Base-by-base conservation (phyloP, 2,888 invertebrate species). In the Alviniconcha strummeri region DNA sequence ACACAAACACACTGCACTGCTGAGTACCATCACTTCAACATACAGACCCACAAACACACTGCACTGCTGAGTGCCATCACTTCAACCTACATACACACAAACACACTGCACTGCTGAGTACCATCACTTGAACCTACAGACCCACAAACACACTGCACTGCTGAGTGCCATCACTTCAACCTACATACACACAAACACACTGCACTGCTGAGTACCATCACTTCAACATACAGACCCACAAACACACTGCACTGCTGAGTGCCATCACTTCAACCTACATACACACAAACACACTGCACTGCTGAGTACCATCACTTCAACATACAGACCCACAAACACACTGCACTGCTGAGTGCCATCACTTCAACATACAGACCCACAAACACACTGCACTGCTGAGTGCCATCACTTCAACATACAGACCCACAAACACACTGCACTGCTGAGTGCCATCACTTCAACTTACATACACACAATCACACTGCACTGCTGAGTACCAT, bases 61-160 rank as follows among this genome's bases (percentile, higher is more conserved):
- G 74, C 57, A 74, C 84, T 84, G 82, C 84, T 82, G 17, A 80
- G 60, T 36, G n/a, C 79, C 75, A n/a, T 83, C 84, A 81, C 74
- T 81, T 5, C 74, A 83, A 11, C 84, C 82, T 82, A 55, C 0
- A 57, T 8, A 74, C 9, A 52, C 52, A 52, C 72, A 74, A 17
- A 72, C 9, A 36, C 7, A 11, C 8, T 2, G 36, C 72, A 72
- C 36, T 36, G 36, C 36, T 0, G 36, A 36, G 36, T 36, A 36
- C 79, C 75, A n/a, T 83, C 84, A 81, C 74, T 81, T 5, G 78
- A 83, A 11, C 84, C 82, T 82, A 55, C 0, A 57, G 0, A 72
- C 17, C 11, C 8, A 36, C 3, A 72, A 19, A 72, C 72, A 72
- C 72, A 52, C 36, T 64, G 64, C 11, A 64, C 64, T 71, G 71